Conservation (phyloP, 2,888 invertebrate genomes). For the Pristionchus mayeri region DNA sequence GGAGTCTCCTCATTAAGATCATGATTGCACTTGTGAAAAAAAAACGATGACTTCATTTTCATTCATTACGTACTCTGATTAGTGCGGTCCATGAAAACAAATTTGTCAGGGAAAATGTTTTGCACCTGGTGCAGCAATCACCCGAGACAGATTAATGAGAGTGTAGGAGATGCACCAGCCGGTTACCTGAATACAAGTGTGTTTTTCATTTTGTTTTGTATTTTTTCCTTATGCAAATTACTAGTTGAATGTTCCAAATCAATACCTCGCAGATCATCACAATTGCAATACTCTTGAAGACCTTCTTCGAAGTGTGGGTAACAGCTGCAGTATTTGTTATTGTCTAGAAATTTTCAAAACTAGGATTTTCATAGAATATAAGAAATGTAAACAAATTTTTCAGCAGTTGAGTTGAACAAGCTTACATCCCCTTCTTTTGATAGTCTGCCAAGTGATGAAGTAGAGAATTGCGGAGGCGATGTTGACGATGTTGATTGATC, state of each 20-base stretch:
- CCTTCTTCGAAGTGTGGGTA: neutral
- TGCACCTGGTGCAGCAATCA: neutral
- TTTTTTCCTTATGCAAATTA: neutral
- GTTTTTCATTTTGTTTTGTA: neutral
- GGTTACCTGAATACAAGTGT: neutral
- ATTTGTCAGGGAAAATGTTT: neutral
- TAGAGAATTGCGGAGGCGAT: neutral
- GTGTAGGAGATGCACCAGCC: slow-evolving; percentile 3
- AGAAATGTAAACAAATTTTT: neutral
- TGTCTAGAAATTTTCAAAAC: too few species aligned
- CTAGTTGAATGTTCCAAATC: neutral
- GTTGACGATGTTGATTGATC: neutral
- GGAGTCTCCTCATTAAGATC: too few species aligned
- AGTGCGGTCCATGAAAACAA: neutral
- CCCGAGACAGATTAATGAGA: neutral
- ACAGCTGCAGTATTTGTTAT: too few species aligned
- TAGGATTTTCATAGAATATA: too few species aligned
- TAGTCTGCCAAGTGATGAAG: neutral
- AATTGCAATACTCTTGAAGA: neutral
- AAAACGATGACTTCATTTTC: neutral
- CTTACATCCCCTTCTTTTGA: neutral
- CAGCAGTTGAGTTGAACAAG: neutral
- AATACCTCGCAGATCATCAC: neutral
- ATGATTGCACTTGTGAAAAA: too few species aligned
- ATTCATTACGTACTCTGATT: neutral